Evolutionary conservation across 2,888 invertebrate species (phyloP), one percentile per base, ranked within the genome.

Genomic region (Alviniconcha strummeri): DNA sequence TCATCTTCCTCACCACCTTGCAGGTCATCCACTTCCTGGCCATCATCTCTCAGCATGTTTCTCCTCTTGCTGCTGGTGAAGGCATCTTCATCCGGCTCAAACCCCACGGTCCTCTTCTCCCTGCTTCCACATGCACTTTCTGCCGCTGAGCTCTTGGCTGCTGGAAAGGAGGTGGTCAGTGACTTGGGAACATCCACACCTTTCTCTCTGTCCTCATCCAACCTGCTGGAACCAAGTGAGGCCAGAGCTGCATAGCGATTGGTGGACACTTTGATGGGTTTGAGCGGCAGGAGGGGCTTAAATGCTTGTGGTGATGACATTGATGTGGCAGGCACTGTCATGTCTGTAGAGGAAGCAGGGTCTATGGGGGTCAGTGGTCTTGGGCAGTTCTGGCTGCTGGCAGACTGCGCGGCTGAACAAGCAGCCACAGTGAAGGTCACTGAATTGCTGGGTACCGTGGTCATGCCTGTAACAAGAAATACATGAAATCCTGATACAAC

Each of bases 241-340:
- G 69, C 55, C 69, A 80, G 60, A 6, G 80, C 80, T 3, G 80
- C 67, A n/a, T 69, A 80, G 4, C 80, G 80, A 19, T 80, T 80
- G 80, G 80, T 17, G n/a, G 80, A 80, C 6, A 80, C n/a, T 15
- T 80, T 69, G 55, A 80, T 69, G 8, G 80, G 80, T 56, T 80
- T 67, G 54, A 80, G 67, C 6, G 80, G 80, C 69, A 80, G 69
- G 13, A 80, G 80, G 0, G 80, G 69, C 55, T 13, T 15, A 19
- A 69, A 80, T 15, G 55, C 69, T 9, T 80, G 64, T 3, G 80
- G 78, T 17, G 78, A 78, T 17, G 78, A 52, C 11, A 57, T 4
- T 19, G 15, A 11, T 5, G 13, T 57, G 13, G 78, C 15, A 60
- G 78, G 36, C 9, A 13, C 19, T 6, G 36, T 5, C 11, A 9